Evolutionary conservation across 2,888 invertebrate genomes (phyloP).

Genomic region (Clivina fossor): DNA sequence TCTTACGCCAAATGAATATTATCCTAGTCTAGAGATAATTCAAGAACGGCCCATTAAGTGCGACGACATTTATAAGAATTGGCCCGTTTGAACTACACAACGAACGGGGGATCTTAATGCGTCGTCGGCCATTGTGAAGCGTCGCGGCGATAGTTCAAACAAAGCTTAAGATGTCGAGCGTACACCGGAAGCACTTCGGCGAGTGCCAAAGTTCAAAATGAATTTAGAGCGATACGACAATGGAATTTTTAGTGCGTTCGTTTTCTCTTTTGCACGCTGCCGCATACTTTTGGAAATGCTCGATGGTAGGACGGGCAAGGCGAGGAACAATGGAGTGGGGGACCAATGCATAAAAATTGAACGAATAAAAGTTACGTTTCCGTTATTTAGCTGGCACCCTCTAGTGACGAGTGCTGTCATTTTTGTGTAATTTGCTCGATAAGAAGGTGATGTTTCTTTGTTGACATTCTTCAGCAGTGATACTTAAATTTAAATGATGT

Average conservation of each 20-base stretch:
- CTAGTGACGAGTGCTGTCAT: too few relatives aligned
- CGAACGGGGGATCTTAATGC: not conserved
- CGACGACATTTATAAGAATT: conserved; percentile 1
- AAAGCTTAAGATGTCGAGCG: conserved; percentile 36
- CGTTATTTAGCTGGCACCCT: too few relatives aligned
- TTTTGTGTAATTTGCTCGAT: too few relatives aligned
- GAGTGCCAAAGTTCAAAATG: conserved; percentile 44
- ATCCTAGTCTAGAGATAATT: not conserved
- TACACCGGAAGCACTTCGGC: conserved; percentile 42
- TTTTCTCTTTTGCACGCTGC: conserved; percentile 21
- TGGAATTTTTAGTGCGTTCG: conserved; percentile 39
- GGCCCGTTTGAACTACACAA: not conserved
- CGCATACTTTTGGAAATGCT: not conserved
- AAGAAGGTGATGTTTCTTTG: too few relatives aligned
- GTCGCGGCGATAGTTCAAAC: conserved; percentile 39
- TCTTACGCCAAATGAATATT: not conserved
- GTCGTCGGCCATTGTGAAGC: conserved; percentile 25
- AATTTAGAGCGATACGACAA: conserved; percentile 42
- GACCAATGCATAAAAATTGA: too few relatives aligned
- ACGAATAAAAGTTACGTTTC: too few relatives aligned
- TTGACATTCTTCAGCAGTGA: too few relatives aligned
- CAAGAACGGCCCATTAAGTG: conserved; percentile 3
- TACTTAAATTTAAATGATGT: too few relatives aligned
- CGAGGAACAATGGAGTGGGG: not conserved
- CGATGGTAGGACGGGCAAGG: too few relatives aligned